Evolutionary conservation across 2,888 invertebrate species (phyloP), one percentile per base, ranked within the genome.

Genomic region (Villa cingulata): DNA sequence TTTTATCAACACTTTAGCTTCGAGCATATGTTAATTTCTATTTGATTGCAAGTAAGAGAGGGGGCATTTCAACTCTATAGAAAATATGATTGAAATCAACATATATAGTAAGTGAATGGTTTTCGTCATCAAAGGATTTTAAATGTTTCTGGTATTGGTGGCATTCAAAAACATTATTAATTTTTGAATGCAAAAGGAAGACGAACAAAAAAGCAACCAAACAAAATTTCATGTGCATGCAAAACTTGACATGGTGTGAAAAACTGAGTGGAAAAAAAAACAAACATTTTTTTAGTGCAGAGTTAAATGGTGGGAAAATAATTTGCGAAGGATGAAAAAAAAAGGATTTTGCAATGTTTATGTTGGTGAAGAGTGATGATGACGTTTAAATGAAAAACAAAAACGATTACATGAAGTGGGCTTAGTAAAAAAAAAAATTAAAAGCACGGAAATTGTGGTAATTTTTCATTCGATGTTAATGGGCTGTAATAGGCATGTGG

Each of bases 1-100:
- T 37, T 41, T 34, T 41, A 36, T 37, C 46, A 37, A 46, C 46
- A 46, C 46, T 46, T n/a, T 46, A 23, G 41, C 41, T 41, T 41
- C 20, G 42, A 46, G 46, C 46, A 46, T 41, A 46, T 46, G 46
- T 46, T 46, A 46, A 46, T n/a, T n/a, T n/a, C 46, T 46, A 46
- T 41, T 46, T 46, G 37, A 14, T 32, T 32, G 29, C 29, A 23
- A 41, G 46, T n/a, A n/a, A n/a, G n/a, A n/a, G n/a, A n/a, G n/a
- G n/a, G n/a, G n/a, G n/a, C n/a, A n/a, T n/a, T n/a, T n/a, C n/a
- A n/a, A n/a, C n/a, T n/a, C n/a, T n/a, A n/a, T n/a, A n/a, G n/a
- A n/a, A n/a, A n/a, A n/a, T n/a, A n/a, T n/a, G n/a, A n/a, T n/a
- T n/a, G n/a, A n/a, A n/a, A n/a, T n/a, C n/a, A n/a, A n/a, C n/a